Evolutionary conservation across 2,113 vertebrate genomes (phyloP), one percentile per base, ranked within the genome.

Genomic region (Oreotrochilus melanogaster): DNA sequence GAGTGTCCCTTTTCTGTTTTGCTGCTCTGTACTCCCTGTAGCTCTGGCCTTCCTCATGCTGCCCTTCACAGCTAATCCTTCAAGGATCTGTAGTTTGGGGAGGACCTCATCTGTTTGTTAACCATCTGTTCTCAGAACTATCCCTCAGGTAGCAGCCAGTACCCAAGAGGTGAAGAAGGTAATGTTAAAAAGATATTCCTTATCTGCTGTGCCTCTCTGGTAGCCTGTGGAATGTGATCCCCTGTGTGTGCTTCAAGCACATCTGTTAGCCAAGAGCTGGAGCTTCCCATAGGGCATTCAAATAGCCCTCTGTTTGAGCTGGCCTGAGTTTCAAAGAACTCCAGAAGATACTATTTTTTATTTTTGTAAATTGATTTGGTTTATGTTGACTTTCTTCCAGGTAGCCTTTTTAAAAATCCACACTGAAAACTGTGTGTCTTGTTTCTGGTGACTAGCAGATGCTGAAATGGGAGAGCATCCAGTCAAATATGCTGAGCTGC

Each of bases 1-100:
- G 96, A 98, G 97, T 79, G 48, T 69, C 16, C 19, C 12, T 80
- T 47, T 50, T 67, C 19, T 28, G 10, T 90, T 64, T 12, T 48
- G n/a, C 22, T 57, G 31, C 66, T 88, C 53, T 58, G 8, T 78
- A 11, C 37, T 56, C 31, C 22, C 24, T 24, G 17, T 51, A 57
- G 23, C 8, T 51, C 37, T 28, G 31, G 18, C 51, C 64, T 47
- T 53, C 1, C 1, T 42, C 14, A 13, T 51, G 27, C 60, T 91
- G 57, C 60, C 23, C 50, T 78, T 67, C 15, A 6, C 31, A 28
- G 50, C 28, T 73, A 5, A 30, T 80, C 48, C 47, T 64, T 57
- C 33, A 43, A 33, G 67, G 53, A 43, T 25, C 31, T 2, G 0
- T 23, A 6, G 62, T 43, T 54, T 35, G 47, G 72, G 69, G 42